Conservation (phyloP, 2,888 invertebrate genomes). For the Lasius fuliginosus region DNA sequence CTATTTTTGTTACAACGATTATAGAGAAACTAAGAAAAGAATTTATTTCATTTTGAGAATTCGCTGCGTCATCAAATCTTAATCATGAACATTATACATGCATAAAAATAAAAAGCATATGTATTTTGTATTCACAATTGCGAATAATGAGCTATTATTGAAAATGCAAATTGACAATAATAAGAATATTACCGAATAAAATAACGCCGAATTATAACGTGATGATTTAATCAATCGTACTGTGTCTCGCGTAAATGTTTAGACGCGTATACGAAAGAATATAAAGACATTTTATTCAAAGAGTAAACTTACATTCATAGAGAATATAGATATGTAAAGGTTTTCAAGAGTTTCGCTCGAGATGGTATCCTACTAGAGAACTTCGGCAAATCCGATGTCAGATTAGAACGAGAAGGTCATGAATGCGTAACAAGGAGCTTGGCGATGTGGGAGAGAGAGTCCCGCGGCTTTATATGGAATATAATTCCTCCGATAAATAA, state of each 20-base stretch:
- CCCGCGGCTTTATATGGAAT: constrained; percentile 76
- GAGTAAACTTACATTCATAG: not conserved
- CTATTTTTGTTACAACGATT: not conserved
- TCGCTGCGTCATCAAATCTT: not conserved
- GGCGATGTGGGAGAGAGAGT: constrained; percentile 56
- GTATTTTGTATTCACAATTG: not conserved
- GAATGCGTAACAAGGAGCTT: constrained; percentile 79
- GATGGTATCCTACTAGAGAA: not conserved
- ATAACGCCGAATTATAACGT: not conserved
- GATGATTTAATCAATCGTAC: not conserved
- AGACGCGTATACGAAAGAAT: not conserved
- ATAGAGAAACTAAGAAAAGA: not conserved
- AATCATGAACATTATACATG: not conserved
- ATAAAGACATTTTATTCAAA: not conserved
- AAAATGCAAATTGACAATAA: not conserved
- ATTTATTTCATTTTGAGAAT: not conserved
- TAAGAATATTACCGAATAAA: not conserved
- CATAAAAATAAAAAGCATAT: not conserved
- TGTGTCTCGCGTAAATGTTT: not conserved
- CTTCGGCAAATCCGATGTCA: constrained; percentile 29
- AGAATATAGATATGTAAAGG: not conserved
- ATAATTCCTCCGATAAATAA: constrained; percentile 80
- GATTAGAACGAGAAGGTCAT: constrained; percentile 76
- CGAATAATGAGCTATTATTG: not conserved
- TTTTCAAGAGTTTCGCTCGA: constrained; percentile 18